Percentiles rank a stretch among this genome's conserved stretches.
Evolutionary conservation across 2,113 vertebrate species (phyloP).

Genomic region (Pangasianodon hypophthalmus): DNA sequence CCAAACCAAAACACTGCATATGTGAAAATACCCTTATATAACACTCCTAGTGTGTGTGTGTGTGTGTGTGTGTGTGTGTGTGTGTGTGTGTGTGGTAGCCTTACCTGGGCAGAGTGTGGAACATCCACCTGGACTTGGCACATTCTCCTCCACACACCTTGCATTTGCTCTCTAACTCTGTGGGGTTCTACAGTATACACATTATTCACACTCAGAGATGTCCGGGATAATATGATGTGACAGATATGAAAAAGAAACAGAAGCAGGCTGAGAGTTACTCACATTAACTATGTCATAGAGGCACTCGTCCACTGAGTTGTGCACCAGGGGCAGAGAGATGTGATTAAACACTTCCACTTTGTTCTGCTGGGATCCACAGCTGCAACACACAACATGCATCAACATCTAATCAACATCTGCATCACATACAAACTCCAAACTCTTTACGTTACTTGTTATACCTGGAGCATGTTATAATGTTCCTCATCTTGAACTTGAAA

Average conservation of each 20-base stretch:
- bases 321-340: not conserved
- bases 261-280: not conserved
- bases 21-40: too few species aligned
- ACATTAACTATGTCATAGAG: not conserved
- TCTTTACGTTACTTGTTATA: not conserved
- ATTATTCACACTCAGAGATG: not conserved
- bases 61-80: too few species aligned
- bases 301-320: constrained; percentile 14
- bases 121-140: not conserved
- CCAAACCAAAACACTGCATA: not conserved
- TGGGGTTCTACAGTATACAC: not conserved
- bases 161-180: not conserved
- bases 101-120: constrained; percentile 15
- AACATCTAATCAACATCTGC: not conserved
- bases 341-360: not conserved
- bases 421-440: not conserved
- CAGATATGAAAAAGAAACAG: not conserved
- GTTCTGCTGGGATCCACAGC: not conserved
- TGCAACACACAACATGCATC: not conserved
- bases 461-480: constrained; percentile 5
- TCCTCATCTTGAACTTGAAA: not conserved
- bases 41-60: not conserved
- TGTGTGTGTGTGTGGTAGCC: not conserved
- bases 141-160: not conserved
- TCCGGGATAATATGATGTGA: not conserved